Percentiles rank a stretch among this genome's conserved stretches.
phyloP scores from a whole-genome alignment of 2,888 invertebrate genomes.

The Meandrusa payeni region DNA sequence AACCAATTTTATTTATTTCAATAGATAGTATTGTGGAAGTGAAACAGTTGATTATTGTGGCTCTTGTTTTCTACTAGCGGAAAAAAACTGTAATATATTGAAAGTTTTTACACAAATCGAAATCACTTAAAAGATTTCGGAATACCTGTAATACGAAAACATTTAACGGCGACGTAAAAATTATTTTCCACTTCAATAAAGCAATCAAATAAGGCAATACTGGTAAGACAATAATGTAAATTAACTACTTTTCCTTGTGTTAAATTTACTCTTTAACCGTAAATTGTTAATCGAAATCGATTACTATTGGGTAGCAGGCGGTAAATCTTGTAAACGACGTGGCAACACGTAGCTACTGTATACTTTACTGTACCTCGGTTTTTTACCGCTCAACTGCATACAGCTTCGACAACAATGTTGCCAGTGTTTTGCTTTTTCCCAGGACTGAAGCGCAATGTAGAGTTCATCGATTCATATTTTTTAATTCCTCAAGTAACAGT shows the following conservation, averaged over 20 bases:
- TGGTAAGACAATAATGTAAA: no score
- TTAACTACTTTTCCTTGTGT: slow-evolving; percentile 7
- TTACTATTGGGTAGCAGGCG: slow-evolving; percentile 6
- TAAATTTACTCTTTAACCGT: slow-evolving; percentile 1
- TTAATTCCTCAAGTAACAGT: no score
- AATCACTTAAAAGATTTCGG: no score
- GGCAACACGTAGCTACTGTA: slow-evolving; percentile 7
- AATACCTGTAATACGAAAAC: slow-evolving; percentile 5
- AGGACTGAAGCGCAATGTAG: no score
- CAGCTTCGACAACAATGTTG: background rate
- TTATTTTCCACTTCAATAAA: slow-evolving; percentile 15
- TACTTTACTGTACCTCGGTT: slow-evolving; percentile 19
- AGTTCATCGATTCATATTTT: no score
- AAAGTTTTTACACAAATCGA: no score
- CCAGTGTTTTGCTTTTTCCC: background rate
- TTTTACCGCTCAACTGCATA: slow-evolving; percentile 13
- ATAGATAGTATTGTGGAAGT: no score
- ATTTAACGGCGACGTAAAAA: slow-evolving; percentile 5
- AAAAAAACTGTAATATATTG: no score
- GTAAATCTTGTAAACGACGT: slow-evolving; percentile 18
- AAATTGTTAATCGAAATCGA: slow-evolving; percentile 16
- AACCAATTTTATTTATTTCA: no score
- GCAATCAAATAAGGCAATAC: slow-evolving; percentile 7
- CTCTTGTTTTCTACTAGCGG: no score
- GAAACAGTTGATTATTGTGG: no score